Base-by-base conservation (phyloP, 2,888 invertebrate species). In the Pyrrhia umbra region DNA sequence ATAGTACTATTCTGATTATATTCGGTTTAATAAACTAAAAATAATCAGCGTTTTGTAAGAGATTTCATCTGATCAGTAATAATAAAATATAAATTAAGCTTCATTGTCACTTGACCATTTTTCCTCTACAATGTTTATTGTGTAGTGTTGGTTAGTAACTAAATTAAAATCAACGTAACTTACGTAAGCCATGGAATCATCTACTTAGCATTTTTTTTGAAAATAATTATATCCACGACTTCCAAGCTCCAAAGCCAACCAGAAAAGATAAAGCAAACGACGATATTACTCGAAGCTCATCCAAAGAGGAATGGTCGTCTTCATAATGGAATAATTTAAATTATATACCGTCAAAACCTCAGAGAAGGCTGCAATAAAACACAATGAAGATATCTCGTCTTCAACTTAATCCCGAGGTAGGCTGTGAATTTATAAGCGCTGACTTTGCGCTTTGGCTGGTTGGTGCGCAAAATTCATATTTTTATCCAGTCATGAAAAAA, bases 271-370 rank as follows among this genome's bases (percentile, higher is more conserved):
- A 74, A 78, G 60, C 23, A 56, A 68, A 73, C 65, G 72, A 64
- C 50, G 15, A 64, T 76, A 76, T 79, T 73, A 80, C 66, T 46
- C 59, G 60, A 60, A 70, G 66, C 73, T 73, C 73, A 74, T 68
- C 68, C 74, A 45, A 68, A 69, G 59, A 74, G 68, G 75, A 82
- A 81, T 77, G 81, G 82, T 75, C 71, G 80, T 83, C 83, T 83
- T 80, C 83, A 82, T 88, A 88, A 89, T 89, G 86, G 85, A 90
- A 89, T 90, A 90, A 90, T 89, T 90, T 90, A 86, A 90, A 88
- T 88, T 88, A 88, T 88, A 89, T 89, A 85, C 88, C 90, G 85
- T 80, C 79, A 78, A 82, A 86, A 86, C 81, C 85, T 82, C 81
- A 75, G 78, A 78, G 85, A 77, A 83, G 77, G 79, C 85, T 83